Evolutionary conservation across 2,113 vertebrate genomes (phyloP).

Genomic region (Vulpes vulpes): DNA sequence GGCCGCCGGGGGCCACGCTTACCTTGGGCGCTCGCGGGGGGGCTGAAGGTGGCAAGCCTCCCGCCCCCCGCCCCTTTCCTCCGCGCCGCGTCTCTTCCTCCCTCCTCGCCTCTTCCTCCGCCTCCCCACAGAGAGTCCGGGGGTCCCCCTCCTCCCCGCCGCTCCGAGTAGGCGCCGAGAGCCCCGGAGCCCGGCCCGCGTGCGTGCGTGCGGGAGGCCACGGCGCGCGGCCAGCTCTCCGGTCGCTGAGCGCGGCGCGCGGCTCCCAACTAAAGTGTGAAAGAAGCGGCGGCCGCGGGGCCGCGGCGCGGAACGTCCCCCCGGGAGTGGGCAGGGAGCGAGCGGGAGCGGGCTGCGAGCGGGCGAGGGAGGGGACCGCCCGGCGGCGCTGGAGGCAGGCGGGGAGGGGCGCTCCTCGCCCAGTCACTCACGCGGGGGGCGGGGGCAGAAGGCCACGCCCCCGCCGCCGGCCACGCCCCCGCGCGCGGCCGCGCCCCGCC

Average conservation of each 20-base stretch:
- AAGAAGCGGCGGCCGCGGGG: slow-evolving; percentile 63
- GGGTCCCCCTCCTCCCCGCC: slow-evolving; percentile 63
- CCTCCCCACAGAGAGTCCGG: slow-evolving; percentile 56
- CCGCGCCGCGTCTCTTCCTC: slow-evolving; percentile 51
- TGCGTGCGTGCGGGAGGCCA: slow-evolving; percentile 70
- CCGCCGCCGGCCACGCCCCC: slow-evolving; percentile 62
- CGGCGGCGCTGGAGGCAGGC: background rate
- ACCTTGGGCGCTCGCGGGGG: slow-evolving; percentile 79
- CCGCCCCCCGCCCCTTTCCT: slow-evolving; percentile 74
- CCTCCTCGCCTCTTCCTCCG: slow-evolving; percentile 66
- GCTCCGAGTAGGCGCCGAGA: slow-evolving; percentile 49
- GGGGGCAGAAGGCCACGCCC: slow-evolving; percentile 76
- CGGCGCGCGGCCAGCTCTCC: slow-evolving; percentile 77
- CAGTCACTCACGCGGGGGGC: slow-evolving; percentile 74
- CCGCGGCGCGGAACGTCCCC: slow-evolving; percentile 75
- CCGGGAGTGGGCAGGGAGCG: slow-evolving; percentile 79
- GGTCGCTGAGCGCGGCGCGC: slow-evolving; percentile 71
- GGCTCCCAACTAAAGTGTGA: slow-evolving; percentile 76
- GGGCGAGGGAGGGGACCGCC: slow-evolving; percentile 11
- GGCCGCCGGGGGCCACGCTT: slow-evolving; percentile 66
- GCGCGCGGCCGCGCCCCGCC: slow-evolving; percentile 54
- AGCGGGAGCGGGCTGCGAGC: slow-evolving; percentile 63
- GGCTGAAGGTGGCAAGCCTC: slow-evolving; percentile 78
- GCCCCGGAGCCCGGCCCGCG: slow-evolving; percentile 58
- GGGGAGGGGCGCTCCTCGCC: slow-evolving; percentile 74